Base-by-base conservation (phyloP, 2,888 invertebrate species). In the Polydrusus cervinus region DNA sequence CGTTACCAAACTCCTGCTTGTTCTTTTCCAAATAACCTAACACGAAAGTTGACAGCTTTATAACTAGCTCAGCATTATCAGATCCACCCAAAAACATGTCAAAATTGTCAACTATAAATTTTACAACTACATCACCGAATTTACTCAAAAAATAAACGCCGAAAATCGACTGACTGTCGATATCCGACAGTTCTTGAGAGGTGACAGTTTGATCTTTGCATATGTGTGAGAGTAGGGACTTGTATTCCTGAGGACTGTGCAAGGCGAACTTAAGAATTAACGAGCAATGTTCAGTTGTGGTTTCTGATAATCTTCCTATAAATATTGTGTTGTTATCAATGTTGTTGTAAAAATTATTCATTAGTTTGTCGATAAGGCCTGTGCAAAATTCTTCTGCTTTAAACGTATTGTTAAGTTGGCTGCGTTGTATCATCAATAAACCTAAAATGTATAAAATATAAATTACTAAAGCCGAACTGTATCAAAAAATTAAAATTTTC, bases 131-230 rank as follows among this genome's bases (percentile, higher is more conserved):
- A 13, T 82, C 80, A 65, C 81, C 81, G 74, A 86, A 86, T 25
- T 76, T 81, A 20, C 78, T 75, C 40, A 85, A 74, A 20, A 86
- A 79, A 74, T 83, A 86, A 13, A 78, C 67, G 7, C 85, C 85
- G 69, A 83, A 81, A 34, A 70, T 67, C 3, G 81, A 65, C 47
- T 80, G 78, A 34, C 79, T 76, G 9, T 79, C 76, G 34, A 76
- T 78, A 20, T 84, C 82, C 16, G 80, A 65, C 70, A 62, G n/a
- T 16, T 80, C 67, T 66, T 70, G 61, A 61, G 43, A 51, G 10
- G n/a, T 49, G 47, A 76, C 74, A 34, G 47, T 25, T 16, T 30
- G 16, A 11, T 55, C 57, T 47, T 60, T 61, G 38, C 60, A 82
- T 20, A 85, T 70, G 66, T 78, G 79, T 5, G 81, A 68, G 13